Evolutionary conservation across 2,888 invertebrate species (phyloP).

Genomic region (Sipunculus nudus): DNA sequence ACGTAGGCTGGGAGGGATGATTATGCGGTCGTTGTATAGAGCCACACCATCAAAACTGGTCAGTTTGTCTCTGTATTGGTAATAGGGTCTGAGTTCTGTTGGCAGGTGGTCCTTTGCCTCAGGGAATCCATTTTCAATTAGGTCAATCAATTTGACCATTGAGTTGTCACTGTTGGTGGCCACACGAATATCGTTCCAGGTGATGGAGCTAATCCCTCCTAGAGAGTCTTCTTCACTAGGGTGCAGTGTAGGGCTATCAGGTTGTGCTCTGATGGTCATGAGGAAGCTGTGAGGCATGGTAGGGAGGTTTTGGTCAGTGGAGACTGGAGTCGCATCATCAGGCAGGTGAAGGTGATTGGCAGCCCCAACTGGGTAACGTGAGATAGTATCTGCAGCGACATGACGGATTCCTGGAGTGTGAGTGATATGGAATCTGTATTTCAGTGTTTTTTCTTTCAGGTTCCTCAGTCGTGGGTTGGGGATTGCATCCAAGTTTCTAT

Average conservation of each 20-base stretch:
- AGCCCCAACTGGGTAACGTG: too few relatives aligned
- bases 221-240: too few relatives aligned
- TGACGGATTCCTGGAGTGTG: slow-evolving; percentile 33
- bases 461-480: slow-evolving; percentile 37
- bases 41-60: slow-evolving; percentile 25
- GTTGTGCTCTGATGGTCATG: too few relatives aligned
- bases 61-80: slow-evolving; percentile 17
- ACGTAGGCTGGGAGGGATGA: slow-evolving; percentile 41
- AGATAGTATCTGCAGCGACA: too few relatives aligned
- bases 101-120: slow-evolving; percentile 9
- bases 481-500: slow-evolving; percentile 24
- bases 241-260: too few relatives aligned
- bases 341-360: too few relatives aligned
- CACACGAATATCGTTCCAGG: slow-evolving; percentile 37
- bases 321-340: too few relatives aligned
- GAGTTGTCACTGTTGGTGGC: slow-evolving; percentile 35
- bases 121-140: slow-evolving; percentile 27
- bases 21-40: slow-evolving; percentile 38
- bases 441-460: slow-evolving; percentile 41
- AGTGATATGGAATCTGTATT: slow-evolving; percentile 34
- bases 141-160: slow-evolving; percentile 15
- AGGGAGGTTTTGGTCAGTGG: too few relatives aligned
- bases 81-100: slow-evolving; percentile 9
- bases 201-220: slow-evolving; percentile 29
- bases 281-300: too few relatives aligned